A percentile compares a stretch with the other conserved stretches of the same genome.
Evolutionary conservation across 1,140 invertebrate genomes (phyloP).

Genomic region (Muscidifurax raptorellus): DNA sequence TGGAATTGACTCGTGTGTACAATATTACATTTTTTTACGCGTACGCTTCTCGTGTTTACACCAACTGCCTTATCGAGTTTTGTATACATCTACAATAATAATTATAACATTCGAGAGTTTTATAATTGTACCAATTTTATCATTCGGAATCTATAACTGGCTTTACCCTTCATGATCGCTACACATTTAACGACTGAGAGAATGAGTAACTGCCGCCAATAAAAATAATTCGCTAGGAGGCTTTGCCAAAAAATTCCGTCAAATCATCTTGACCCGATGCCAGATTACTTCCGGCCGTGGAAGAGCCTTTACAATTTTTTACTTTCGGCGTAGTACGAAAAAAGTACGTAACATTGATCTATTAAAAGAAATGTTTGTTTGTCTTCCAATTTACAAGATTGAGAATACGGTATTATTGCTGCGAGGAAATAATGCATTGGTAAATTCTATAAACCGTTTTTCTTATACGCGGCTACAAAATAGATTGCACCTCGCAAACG

Average conservation of each 20-base stretch:
- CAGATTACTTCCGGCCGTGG: constrained; percentile 43
- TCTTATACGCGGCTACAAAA: not conserved
- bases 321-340: not conserved
- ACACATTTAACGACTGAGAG: constrained; percentile 34
- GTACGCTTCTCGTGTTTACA: constrained; percentile 58
- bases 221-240: constrained; percentile 48
- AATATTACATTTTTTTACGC: constrained; percentile 64
- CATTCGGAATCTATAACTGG: constrained; percentile 24
- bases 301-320: constrained; percentile 45
- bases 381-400: constrained; percentile 30
- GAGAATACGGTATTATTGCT: not conserved
- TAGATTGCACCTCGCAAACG: not conserved
- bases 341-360: constrained; percentile 39
- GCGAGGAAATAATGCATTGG: not conserved
- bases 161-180: constrained; percentile 22
- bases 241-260: constrained; percentile 50
- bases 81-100: not conserved
- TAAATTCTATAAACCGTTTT: no score
- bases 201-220: constrained; percentile 49
- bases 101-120: not conserved
- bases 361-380: constrained; percentile 43
- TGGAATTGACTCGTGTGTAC: constrained; percentile 75
- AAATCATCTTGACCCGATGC: constrained; percentile 50
- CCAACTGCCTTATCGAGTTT: constrained; percentile 34
- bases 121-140: constrained; percentile 22